A percentile compares a stretch with the other conserved stretches of the same genome.
Evolutionary conservation across 2,797 vertebrate species (phyloP).

Genomic region (Prionace glauca): DNA sequence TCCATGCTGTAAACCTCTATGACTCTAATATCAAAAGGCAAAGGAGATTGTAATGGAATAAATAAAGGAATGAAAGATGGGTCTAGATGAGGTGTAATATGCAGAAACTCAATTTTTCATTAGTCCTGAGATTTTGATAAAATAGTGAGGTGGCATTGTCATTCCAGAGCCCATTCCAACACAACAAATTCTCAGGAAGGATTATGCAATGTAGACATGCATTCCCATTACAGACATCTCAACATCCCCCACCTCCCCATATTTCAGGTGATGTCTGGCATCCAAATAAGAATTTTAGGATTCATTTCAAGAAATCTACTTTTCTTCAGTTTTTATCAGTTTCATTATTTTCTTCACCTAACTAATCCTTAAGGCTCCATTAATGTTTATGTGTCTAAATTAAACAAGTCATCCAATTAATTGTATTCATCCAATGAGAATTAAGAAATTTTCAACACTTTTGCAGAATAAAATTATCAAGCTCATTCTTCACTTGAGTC

Average conservation of each 20-base stretch:
- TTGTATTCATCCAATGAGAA: background rate
- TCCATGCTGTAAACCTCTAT: too few relatives aligned
- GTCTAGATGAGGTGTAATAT: too few relatives aligned
- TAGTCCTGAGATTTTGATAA: background rate
- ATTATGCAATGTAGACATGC: background rate
- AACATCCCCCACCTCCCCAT: background rate
- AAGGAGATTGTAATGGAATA: too few relatives aligned
- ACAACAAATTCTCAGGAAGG: background rate
- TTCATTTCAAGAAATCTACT: background rate
- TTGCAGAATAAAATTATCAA: background rate
- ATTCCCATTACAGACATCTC: background rate
- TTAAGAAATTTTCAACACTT: background rate
- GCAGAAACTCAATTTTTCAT: background rate
- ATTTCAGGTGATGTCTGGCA: background rate
- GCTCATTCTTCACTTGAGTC: background rate
- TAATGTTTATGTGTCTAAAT: background rate
- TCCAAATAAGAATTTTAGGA: background rate
- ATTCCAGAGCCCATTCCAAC: background rate
- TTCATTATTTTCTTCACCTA: background rate
- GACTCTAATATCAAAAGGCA: too few relatives aligned
- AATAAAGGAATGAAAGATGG: too few relatives aligned
- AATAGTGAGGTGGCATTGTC: background rate
- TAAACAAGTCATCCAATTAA: background rate
- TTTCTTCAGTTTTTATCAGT: background rate
- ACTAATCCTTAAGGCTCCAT: background rate